phyloP scores from a whole-genome alignment of 2,888 invertebrate species.

The Agrotis exclamationis region DNA sequence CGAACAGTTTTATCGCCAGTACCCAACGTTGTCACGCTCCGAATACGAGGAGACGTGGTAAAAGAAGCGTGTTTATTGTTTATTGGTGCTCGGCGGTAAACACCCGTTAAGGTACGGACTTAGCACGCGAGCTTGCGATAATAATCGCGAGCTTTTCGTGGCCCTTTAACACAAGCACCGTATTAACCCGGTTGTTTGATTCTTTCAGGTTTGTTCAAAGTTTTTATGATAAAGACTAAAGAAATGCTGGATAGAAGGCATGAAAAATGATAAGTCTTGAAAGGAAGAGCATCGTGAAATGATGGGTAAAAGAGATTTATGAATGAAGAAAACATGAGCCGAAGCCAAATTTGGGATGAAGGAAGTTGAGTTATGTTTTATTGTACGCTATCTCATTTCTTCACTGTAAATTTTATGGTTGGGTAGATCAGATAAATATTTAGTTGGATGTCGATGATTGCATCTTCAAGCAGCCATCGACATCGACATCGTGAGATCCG shows the following conservation, averaged over 20 bases:
- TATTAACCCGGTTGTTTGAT: background rate
- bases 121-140: slow-evolving; percentile 33
- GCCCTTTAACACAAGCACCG: background rate
- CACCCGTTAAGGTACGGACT: slow-evolving; percentile 49
- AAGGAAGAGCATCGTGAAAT: background rate
- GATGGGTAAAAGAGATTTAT: background rate
- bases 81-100: slow-evolving; percentile 54
- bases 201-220: background rate
- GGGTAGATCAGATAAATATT: too few relatives aligned
- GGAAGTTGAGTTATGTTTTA: too few relatives aligned
- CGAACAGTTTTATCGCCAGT: slow-evolving; percentile 3
- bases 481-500: too few relatives aligned
- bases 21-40: slow-evolving; percentile 43
- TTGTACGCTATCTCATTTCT: too few relatives aligned
- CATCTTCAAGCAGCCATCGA: too few relatives aligned
- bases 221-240: background rate
- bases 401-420: too few relatives aligned
- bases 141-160: slow-evolving; percentile 11
- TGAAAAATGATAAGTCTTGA: background rate
- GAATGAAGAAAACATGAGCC: background rate
- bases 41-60: slow-evolving; percentile 55
- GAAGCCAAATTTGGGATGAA: too few relatives aligned
- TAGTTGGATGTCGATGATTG: too few relatives aligned
- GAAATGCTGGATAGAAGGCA: background rate
- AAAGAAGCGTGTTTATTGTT: slow-evolving; percentile 65